Evolutionary conservation across 2,888 invertebrate species (phyloP), one percentile per base, ranked within the genome.

Genomic region (Actias luna): DNA sequence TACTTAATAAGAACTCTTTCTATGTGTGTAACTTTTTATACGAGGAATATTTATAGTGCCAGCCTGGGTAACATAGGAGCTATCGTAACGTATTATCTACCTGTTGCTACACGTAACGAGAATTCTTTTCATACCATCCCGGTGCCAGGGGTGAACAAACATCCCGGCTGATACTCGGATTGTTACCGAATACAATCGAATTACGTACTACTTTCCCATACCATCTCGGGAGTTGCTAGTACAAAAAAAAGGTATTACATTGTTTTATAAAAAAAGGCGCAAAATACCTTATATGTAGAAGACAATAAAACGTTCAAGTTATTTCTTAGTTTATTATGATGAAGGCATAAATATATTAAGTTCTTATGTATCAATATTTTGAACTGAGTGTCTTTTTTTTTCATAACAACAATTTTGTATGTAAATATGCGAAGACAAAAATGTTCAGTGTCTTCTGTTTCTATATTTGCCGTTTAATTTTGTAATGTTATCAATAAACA

Each of bases 171-270:
- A 85, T 85, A 84, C 82, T 80, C 74, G 77, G 79, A 85, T 89
- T 90, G 90, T 89, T 89, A 87, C 85, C 79, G 82, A 87, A 85
- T 79, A 88, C 88, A 92, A 91, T 89, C 85, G 87, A 88, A 90
- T 92, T 91, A 90, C 85, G 78, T 82, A 85, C 84, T 86, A 84
- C 82, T 81, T 55, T 83, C 79, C 76, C 79, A 77, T 72, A 73
- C 73, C 75, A 72, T 74, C 67, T 67, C 36, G 62, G 46, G 31
- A 58, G 46, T 31, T 62, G 33, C 57, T 57, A 62, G 61, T 16
- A 0, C 27, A 7, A 12, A 55, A 55, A 55, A 22, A 46, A 60
- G 8, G 3, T 0, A 7, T 22, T 25, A 10, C 18, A 42, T 42
- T 25, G 4, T 25, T 10, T 1, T 16, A 12, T 1, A 25, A 22